Evolutionary conservation across 2,113 vertebrate genomes (phyloP), one percentile per base, ranked within the genome.

Genomic region (Hypanus sabinus): DNA sequence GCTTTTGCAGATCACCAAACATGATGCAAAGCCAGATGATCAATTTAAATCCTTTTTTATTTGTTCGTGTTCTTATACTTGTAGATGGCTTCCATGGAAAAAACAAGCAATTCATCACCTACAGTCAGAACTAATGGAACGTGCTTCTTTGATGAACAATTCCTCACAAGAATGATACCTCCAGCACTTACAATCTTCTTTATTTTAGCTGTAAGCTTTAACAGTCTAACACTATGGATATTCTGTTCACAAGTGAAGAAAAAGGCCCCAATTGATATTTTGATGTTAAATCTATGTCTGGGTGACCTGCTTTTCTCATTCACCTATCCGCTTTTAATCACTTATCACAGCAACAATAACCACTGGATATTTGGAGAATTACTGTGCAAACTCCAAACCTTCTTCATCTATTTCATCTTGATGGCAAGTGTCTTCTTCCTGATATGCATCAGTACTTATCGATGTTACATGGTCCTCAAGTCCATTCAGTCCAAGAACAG

Each of bases 351-450:
- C 22, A 90, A 90, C 60, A 65, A 18, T 57, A 88, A 90, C 65
- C 30, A 65, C 14, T 90, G 85, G 85, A 65, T 90, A 65, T 90
- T 90, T 90, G 85, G 85, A 90, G 33, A 90, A 30, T 90, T 90
- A 33, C 33, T 90, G 60, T 90, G 85, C 60, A 90, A 90, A 90
- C 85, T 90, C 30, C 85, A 90, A 90, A 65, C n/a, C 2, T 90
- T 68, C 85, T 16, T 90, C 60, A 90, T 90, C 1, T 90, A 90
- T 68, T 33, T 1, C 14, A 33, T 18, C 57, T 18, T 90, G 60
- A 2, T 90, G 30, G 14, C 85, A 68, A 90, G 85, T n/a, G 5
- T 65, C 30, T 65, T 90, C 60, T 90, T 90, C 85, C 60, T 90
- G 60, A 90, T 30, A 6, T 68, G 60, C 16, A 90, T 90, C 60